phyloP scores from a whole-genome alignment of 1,140 invertebrate genomes.

The Notospermus geniculatus region DNA sequence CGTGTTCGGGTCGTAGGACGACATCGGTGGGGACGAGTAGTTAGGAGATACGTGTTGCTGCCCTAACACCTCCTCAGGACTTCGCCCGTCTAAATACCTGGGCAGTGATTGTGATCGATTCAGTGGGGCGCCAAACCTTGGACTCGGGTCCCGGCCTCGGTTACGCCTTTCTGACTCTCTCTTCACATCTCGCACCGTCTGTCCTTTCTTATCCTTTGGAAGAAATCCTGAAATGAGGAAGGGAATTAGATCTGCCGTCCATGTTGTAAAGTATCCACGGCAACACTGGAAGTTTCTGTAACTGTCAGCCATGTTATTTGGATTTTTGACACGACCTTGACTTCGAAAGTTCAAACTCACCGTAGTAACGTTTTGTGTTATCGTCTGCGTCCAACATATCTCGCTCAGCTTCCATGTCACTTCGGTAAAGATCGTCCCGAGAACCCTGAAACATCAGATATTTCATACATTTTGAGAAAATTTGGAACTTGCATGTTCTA shows the following conservation, averaged over 20 bases:
- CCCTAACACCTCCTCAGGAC: too few species aligned
- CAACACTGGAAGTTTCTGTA: background rate
- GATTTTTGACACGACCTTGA: background rate
- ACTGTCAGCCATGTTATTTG: background rate
- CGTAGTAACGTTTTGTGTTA: slow-evolving; percentile 62
- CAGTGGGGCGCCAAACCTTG: too few species aligned
- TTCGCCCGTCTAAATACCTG: too few species aligned
- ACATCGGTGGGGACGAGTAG: too few species aligned
- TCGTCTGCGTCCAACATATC: slow-evolving; percentile 64
- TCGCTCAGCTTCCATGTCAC: slow-evolving; percentile 22
- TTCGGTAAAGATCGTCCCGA: background rate
- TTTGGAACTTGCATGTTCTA: too few species aligned
- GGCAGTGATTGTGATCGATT: too few species aligned
- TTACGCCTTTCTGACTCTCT: slow-evolving; percentile 74
- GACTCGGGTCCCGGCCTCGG: slow-evolving; percentile 60
- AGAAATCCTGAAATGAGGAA: slow-evolving; percentile 64
- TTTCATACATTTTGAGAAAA: background rate
- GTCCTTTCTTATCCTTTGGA: slow-evolving; percentile 74
- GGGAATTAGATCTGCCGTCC: slow-evolving; percentile 19
- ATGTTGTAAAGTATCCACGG: background rate
- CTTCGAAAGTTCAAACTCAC: slow-evolving; percentile 38
- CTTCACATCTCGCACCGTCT: slow-evolving; percentile 91
- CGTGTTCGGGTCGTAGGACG: background rate
- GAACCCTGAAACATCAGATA: background rate
- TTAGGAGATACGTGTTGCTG: too few species aligned